Percentiles rank a stretch among this genome's conserved stretches.
Evolutionary conservation across 2,888 invertebrate genomes (phyloP).

Genomic region (Pteria penguin): DNA sequence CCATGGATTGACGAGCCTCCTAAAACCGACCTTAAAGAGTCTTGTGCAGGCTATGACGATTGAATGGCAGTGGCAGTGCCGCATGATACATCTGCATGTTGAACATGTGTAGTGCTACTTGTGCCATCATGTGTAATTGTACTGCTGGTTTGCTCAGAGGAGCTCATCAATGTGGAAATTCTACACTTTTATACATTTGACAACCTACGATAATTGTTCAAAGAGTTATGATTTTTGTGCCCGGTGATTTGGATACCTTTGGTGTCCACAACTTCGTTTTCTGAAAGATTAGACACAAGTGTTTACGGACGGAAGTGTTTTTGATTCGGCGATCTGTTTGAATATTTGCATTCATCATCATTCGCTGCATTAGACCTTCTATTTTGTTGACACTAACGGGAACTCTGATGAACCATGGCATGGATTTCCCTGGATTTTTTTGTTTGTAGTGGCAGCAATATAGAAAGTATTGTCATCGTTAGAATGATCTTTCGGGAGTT

Average conservation of each 20-base stretch:
- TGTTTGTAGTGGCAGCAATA: background rate
- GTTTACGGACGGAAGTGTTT: constrained; percentile 16
- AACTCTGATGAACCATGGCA: background rate
- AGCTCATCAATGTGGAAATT: background rate
- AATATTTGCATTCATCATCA: background rate
- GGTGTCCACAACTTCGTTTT: background rate
- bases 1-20: background rate
- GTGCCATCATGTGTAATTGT: background rate
- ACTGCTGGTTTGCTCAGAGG: background rate
- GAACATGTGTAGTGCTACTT: background rate
- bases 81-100: too few species aligned
- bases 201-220: constrained; percentile 1
- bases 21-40: background rate
- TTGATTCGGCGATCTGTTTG: background rate
- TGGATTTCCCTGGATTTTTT: background rate
- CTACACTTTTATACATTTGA: background rate
- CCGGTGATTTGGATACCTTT: background rate
- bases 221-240: constrained; percentile 6
- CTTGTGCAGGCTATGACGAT: background rate
- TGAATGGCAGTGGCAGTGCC: background rate
- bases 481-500: background rate
- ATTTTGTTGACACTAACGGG: constrained; percentile 8
- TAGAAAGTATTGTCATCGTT: constrained; percentile 6
- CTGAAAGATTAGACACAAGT: background rate
- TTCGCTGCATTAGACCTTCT: background rate